Evolutionary conservation across 2,113 vertebrate species (phyloP), one percentile per base, ranked within the genome.

Genomic region (Colius striatus): DNA sequence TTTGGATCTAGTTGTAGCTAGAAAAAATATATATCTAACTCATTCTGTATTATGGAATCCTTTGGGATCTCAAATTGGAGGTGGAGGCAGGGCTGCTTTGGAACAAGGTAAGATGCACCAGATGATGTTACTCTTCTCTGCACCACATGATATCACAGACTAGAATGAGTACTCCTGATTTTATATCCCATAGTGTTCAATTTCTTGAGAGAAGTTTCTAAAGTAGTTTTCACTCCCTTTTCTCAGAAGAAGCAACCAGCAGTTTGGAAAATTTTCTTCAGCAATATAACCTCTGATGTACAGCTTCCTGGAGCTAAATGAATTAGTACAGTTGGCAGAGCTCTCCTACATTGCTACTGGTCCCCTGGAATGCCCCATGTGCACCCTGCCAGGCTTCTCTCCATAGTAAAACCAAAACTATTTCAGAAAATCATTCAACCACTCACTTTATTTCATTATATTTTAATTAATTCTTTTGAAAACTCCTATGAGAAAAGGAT

Each of bases 381-480:
- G 4, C 81, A 47, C 72, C 85, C 89, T 86, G 76, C 63, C 88
- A 79, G 87, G 58, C 34, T 85, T 75, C 51, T 78, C 13, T 83
- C 62, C 19, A 6, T 21, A 60, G 84, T 43, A 55, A 94, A 90
- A 94, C 62, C 10, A 5, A 93, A 96, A 92, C 58, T 15, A 47
- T 53, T 41, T 89, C 62, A 19, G 30, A 89, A 95, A 94, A 26
- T 47, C 76, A 63, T 84, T 89, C 88, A 94, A 82, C 38, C 0
- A 0, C 36, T 85, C 29, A 16, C 62, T 94, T 91, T 61, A 77
- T 95, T 94, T 92, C 57, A 77, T 93, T 90, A 45, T 86, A 84
- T 95, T 95, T 95, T 94, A 95, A 96, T 97, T 93, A 96, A 93
- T 94, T 83, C 58, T 92, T 94, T 78, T 80, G 60, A 95, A 96